Evolutionary conservation across 1,140 invertebrate species (phyloP).

Genomic region (Pollicipes pollicipes): DNA sequence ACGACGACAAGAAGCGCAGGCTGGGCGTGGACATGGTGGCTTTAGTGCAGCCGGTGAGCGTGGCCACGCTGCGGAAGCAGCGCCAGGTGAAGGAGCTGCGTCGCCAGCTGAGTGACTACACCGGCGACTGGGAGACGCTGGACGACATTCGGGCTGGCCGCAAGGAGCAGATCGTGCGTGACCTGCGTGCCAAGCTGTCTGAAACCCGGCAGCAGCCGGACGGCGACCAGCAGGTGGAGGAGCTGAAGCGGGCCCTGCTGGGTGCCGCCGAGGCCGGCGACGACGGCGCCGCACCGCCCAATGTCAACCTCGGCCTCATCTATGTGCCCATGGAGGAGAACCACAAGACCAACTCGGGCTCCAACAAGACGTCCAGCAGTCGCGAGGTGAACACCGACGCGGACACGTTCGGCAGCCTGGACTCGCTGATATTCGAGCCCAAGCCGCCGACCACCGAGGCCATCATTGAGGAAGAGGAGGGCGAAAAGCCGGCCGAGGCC

Average conservation of each 20-base stretch:
- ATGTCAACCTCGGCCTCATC: conserved; percentile 24
- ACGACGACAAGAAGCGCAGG: conserved; percentile 16
- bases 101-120: conserved; percentile 14
- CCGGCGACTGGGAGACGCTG: conserved; percentile 19
- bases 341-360: conserved; percentile 8
- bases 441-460: conserved; percentile 18
- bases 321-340: conserved; percentile 26
- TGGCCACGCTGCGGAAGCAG: conserved; percentile 12
- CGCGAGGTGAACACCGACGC: conserved; percentile 20
- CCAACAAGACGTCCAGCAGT: conserved; percentile 12
- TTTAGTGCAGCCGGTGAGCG: background rate
- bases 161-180: background rate
- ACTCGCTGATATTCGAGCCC: conserved; percentile 25
- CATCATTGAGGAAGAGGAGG: background rate
- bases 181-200: conserved; percentile 1
- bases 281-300: conserved; percentile 17
- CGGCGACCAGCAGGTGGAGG: background rate
- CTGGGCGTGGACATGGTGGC: conserved; percentile 9
- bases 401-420: conserved; percentile 24
- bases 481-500: background rate
- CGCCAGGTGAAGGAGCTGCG: conserved; percentile 15
- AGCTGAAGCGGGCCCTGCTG: conserved; percentile 15
- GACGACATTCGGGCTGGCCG: background rate
- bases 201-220: background rate
- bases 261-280: conserved; percentile 14